Evolutionary conservation across 2,888 invertebrate genomes (phyloP), one percentile per base, ranked within the genome.

Genomic region (Enoplolaimus lenunculus): DNA sequence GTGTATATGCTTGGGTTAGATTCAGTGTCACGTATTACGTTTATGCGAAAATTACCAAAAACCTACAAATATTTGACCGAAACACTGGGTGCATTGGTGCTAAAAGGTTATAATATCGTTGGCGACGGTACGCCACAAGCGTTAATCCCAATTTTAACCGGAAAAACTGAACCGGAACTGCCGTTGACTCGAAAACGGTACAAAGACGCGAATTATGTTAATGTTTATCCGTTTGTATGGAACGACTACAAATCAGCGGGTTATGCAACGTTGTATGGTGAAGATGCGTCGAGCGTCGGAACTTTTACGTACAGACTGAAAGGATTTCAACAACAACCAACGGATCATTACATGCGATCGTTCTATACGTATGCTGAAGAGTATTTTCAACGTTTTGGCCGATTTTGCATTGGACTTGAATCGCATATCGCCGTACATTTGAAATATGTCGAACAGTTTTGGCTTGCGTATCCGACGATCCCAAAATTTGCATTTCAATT

Each of bases 291-390:
- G 0, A 83, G 85, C 77, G 86, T 89, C 31, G 93, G 93, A 0
- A 91, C 91, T 0, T 95, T 93, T 80, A 90, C 90, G 1, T 91
- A 91, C 81, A 86, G 94, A 7, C 85, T 93, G 79, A 89, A 89
- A 75, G 94, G 94, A 0, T 94, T 94, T 81, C 82, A 86, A 45
- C 81, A 85, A 1, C 87, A 87, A 75, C 94, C 94, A 0, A 91
- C 93, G 0, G 90, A 93, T 82, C 93, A 93, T 81, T 93, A 92
- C 79, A 87, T 92, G 82, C 83, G 93, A 34, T 86, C 90, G 0
- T 92, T 88, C 80, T 90, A 88, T 77, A 77, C 89, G 21, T 88
- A 89, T 30, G 86, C 88, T 16, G 81, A 84, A 1, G 84, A 3
- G 2, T 28, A 33, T 2, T 3, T 28, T 2, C 30, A 30, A 3